Conservation (phyloP, 2,797 vertebrate species). For the Mionectes olivaceus region DNA sequence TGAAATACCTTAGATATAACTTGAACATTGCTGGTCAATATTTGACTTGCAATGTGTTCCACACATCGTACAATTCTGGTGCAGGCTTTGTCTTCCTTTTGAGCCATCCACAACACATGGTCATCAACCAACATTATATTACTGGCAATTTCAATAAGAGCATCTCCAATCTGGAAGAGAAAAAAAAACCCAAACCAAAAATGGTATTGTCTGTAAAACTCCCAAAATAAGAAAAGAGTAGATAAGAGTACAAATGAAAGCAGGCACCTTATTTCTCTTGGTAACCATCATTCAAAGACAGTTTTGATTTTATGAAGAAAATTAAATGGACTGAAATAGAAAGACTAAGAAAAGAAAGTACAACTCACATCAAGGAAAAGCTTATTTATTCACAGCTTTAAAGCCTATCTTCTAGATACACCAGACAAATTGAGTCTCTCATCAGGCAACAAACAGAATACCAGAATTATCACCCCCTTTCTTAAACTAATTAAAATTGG, state of each 20-base stretch:
- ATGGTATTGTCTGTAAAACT: neutral
- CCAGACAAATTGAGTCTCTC: neutral
- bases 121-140: slow-evolving; percentile 92
- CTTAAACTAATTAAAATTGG: slow-evolving; percentile 3
- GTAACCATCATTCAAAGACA: neutral
- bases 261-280: neutral
- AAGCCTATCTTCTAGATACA: neutral
- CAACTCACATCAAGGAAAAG: neutral
- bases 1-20: slow-evolving; percentile 86
- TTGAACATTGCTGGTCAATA: slow-evolving; percentile 78
- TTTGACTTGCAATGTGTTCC: slow-evolving; percentile 85
- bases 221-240: neutral
- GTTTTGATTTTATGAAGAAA: neutral
- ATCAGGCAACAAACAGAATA: neutral
- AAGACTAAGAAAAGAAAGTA: neutral
- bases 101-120: slow-evolving; percentile 91
- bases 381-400: neutral
- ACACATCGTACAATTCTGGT: slow-evolving; percentile 90
- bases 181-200: fast-evolving
- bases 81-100: slow-evolving; percentile 89
- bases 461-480: neutral
- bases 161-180: slow-evolving; percentile 81
- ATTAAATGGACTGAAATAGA: neutral
- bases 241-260: neutral
- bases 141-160: slow-evolving; percentile 88